Percentiles rank a stretch among this genome's conserved stretches.
phyloP scores from a whole-genome alignment of 2,797 vertebrate genomes.

The Diplodus puntazzo region DNA sequence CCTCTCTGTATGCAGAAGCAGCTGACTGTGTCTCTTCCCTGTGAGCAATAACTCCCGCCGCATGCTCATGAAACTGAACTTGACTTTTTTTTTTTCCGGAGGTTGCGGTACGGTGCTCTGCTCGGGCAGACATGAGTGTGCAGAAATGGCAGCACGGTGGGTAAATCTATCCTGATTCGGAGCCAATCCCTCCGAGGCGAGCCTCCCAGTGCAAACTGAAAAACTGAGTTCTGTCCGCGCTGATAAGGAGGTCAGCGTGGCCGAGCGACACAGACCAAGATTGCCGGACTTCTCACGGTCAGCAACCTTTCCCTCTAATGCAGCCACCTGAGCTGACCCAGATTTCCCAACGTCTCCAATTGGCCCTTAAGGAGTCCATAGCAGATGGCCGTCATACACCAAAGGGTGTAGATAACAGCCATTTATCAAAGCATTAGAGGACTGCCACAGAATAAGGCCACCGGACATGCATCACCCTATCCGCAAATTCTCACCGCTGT shows the following conservation, averaged over 20 bases:
- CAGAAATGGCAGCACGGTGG: slow-evolving; percentile 66
- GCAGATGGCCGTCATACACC: slow-evolving; percentile 86
- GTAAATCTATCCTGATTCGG: slow-evolving; percentile 70
- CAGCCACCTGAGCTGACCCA: slow-evolving; percentile 84
- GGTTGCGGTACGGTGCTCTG: slow-evolving; percentile 36
- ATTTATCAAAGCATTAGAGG: slow-evolving; percentile 86
- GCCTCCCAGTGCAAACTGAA: slow-evolving; percentile 58
- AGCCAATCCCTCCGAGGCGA: slow-evolving; percentile 73
- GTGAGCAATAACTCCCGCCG: slow-evolving; percentile 30
- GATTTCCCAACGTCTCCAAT: slow-evolving; percentile 80
- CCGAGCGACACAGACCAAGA: slow-evolving; percentile 63
- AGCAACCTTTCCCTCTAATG: slow-evolving; percentile 77
- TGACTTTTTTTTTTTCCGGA: slow-evolving; percentile 48
- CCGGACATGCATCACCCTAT: slow-evolving; percentile 79
- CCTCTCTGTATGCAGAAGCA: slow-evolving; percentile 16
- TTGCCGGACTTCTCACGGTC: slow-evolving; percentile 77
- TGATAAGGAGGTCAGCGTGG: slow-evolving; percentile 77
- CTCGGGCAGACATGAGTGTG: slow-evolving; percentile 72
- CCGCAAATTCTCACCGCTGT: slow-evolving; percentile 72
- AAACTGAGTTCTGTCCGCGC: slow-evolving; percentile 63
- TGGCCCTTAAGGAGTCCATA: slow-evolving; percentile 79
- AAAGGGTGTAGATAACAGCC: slow-evolving; percentile 83
- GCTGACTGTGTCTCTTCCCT: slow-evolving; percentile 25
- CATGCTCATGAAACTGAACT: slow-evolving; percentile 48
- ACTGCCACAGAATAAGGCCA: slow-evolving; percentile 82